These are phyloP conservation scores for Atrina japonica DNA, from an alignment of 2,888 invertebrate genomes.

Conservation along the genomic window DNA sequence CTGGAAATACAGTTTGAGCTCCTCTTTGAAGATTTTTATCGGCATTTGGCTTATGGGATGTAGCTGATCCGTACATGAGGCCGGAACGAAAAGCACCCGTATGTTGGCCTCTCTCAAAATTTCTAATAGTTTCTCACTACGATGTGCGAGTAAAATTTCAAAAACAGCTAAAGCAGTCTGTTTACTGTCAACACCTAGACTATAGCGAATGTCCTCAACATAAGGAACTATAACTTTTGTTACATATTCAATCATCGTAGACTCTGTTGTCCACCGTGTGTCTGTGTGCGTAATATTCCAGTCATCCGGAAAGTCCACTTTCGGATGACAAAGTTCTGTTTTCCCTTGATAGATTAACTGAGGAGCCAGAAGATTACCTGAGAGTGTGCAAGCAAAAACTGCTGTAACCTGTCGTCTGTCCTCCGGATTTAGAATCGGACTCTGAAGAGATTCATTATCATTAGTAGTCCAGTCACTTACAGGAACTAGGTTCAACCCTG, in stretches of 20 bases:
- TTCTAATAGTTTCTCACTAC: not conserved
- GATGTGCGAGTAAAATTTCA: slow-evolving; percentile 14
- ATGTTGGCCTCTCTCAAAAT: not conserved
- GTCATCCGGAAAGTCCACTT: not conserved
- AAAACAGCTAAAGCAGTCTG: slow-evolving; percentile 5
- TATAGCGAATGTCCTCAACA: not conserved
- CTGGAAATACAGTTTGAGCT: too few species aligned
- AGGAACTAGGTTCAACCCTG: not conserved
- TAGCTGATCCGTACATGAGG: slow-evolving; percentile 2
- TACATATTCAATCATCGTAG: not conserved
- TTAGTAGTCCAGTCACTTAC: slow-evolving; percentile 1
- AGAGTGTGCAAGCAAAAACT: not conserved
- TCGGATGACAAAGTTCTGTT: slow-evolving; percentile 1
- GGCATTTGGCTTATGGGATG: not conserved
- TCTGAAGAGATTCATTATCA: not conserved
- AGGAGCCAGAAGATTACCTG: not conserved
- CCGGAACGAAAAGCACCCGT: slow-evolving; percentile 8
- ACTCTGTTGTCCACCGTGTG: not conserved
- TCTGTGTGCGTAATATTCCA: slow-evolving; percentile 6
- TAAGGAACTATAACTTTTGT: slow-evolving; percentile 2
- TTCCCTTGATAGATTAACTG: not conserved
- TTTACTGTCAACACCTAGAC: not conserved
- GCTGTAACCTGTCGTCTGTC: slow-evolving; percentile 5
- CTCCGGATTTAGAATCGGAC: not conserved
- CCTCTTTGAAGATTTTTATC: too few species aligned